Conservation (phyloP, 2,113 vertebrate species). For the Perca fluviatilis region DNA sequence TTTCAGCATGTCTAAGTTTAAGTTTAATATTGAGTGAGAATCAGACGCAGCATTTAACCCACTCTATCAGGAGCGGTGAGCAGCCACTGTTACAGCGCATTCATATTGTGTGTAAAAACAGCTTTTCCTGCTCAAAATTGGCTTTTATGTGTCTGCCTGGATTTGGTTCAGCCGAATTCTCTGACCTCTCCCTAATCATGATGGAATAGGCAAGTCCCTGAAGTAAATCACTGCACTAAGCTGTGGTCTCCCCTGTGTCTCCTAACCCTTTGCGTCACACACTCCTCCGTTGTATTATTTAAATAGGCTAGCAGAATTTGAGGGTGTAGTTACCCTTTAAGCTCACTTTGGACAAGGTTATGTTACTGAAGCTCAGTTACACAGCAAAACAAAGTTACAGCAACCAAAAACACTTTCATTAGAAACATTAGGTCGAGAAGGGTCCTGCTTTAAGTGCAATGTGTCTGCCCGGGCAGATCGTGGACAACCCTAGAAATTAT, state of each 20-base stretch:
- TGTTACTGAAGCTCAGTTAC: neutral
- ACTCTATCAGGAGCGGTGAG: too few relatives aligned
- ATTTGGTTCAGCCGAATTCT: neutral
- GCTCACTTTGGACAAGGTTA: neutral
- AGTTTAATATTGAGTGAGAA: too few relatives aligned
- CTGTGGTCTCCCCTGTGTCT: neutral
- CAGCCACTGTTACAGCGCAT: too few relatives aligned
- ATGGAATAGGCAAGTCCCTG: neutral
- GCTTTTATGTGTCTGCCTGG: neutral
- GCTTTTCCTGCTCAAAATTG: neutral
- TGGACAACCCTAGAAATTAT: neutral
- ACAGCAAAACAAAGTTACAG: neutral
- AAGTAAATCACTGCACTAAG: neutral
- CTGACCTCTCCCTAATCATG: neutral
- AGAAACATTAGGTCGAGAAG: neutral
- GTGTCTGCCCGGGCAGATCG: neutral
- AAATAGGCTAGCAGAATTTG: neutral
- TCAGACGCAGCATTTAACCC: too few relatives aligned
- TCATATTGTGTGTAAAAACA: neutral
- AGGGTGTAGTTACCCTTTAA: too few relatives aligned
- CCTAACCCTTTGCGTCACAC: neutral
- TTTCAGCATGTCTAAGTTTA: too few relatives aligned
- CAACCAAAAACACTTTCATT: neutral
- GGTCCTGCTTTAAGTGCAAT: neutral
- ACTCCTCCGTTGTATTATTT: neutral